Percentiles rank a stretch among this genome's conserved stretches.
Conservation (phyloP, 2,888 invertebrate genomes). For the Microplitis manilae region DNA sequence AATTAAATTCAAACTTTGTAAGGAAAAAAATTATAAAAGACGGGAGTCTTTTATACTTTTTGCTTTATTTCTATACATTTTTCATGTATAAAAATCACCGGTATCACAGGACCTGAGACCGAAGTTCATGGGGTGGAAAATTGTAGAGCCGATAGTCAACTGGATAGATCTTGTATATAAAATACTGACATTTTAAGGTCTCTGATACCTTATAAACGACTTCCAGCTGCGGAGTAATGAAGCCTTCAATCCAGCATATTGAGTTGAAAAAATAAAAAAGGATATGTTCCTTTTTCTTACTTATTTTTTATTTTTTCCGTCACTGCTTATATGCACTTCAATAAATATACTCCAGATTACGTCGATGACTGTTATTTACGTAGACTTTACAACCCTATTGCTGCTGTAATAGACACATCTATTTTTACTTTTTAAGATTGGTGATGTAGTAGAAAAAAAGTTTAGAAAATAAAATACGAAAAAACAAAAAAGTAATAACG, state of each 20-base stretch:
- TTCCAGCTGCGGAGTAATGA: not conserved
- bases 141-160: constrained; percentile 46
- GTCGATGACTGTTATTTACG: not conserved
- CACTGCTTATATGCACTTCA: not conserved
- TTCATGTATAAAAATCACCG: constrained; percentile 39
- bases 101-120: constrained; percentile 36
- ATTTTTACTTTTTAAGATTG: constrained; percentile 24
- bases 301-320: not conserved
- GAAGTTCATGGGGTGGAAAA: constrained; percentile 53
- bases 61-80: constrained; percentile 24
- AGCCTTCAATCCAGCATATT: not conserved
- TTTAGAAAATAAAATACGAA: not conserved
- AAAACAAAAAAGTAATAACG: constrained; percentile 6
- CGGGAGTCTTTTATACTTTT: too few species aligned
- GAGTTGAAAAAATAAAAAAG: not conserved
- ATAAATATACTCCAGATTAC: not conserved
- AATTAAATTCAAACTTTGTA: too few species aligned
- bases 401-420: constrained; percentile 14
- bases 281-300: not conserved
- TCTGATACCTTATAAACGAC: not conserved
- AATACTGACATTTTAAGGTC: constrained; percentile 3
- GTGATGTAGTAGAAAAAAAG: not conserved
- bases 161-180: constrained; percentile 10
- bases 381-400: not conserved
- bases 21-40: too few species aligned